Conservation (phyloP, 2,797 vertebrate species). For the Apogon talboti region DNA sequence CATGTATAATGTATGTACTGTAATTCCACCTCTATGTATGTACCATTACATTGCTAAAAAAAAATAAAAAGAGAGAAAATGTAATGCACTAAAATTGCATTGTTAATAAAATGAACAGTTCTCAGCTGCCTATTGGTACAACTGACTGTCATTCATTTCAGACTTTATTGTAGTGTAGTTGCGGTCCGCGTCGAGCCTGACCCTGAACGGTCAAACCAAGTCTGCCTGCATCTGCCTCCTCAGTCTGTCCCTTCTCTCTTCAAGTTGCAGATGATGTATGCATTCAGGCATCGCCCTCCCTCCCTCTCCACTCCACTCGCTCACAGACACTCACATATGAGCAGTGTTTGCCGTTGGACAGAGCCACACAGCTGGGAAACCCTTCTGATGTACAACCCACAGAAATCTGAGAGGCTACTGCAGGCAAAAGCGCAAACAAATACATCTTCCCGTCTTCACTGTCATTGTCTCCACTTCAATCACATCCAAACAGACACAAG, state of each 20-base stretch:
- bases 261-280: constrained; percentile 19
- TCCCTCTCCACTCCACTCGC: constrained; percentile 14
- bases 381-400: constrained; percentile 57
- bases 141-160: constrained; percentile 4
- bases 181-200: not conserved
- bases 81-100: not conserved
- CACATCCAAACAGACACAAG: constrained; percentile 41
- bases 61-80: not conserved
- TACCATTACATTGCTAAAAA: too few species aligned
- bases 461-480: constrained; percentile 49
- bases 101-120: not conserved
- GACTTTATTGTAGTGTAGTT: not conserved
- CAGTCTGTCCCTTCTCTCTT: constrained; percentile 14
- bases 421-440: constrained; percentile 50
- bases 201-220: constrained; percentile 13
- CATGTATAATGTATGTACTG: too few species aligned
- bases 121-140: not conserved
- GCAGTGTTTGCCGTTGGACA: constrained; percentile 15
- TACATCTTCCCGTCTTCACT: constrained; percentile 35
- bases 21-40: too few species aligned
- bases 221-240: constrained; percentile 21
- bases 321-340: constrained; percentile 10
- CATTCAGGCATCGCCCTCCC: constrained; percentile 6
- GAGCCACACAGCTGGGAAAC: constrained; percentile 49
- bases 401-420: constrained; percentile 47